A percentile compares a stretch with the other conserved stretches of the same genome.
phyloP scores from a whole-genome alignment of 92 coral and sea anemone species.

The Porites divaricata region DNA sequence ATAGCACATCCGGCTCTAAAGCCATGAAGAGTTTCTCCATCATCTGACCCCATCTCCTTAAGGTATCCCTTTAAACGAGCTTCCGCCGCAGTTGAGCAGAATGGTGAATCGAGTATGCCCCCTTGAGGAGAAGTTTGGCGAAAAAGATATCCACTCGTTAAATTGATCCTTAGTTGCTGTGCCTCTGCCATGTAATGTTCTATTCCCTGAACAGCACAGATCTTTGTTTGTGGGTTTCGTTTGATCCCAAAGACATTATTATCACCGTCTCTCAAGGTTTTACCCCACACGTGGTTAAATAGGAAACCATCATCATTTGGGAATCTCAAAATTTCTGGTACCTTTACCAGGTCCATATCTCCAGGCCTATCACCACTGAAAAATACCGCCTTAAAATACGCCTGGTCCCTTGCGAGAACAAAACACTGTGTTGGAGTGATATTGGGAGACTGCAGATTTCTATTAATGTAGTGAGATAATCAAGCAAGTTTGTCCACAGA shows the following conservation, averaged over 20 bases:
- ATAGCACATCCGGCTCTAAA: constrained; percentile 54
- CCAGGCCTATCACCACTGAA: not conserved
- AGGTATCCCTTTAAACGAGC: constrained; percentile 41
- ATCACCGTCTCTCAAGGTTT: not conserved
- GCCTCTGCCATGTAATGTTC: constrained; percentile 11
- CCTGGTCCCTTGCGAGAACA: not conserved
- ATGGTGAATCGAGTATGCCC: not conserved
- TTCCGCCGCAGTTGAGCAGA: constrained; percentile 39
- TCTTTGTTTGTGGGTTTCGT: not conserved
- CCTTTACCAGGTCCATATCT: constrained; percentile 24
- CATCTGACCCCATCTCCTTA: constrained; percentile 35
- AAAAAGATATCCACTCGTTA: constrained; percentile 35
- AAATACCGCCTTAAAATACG: not conserved
- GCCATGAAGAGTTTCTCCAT: constrained; percentile 50
- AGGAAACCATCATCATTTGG: constrained; percentile 6
- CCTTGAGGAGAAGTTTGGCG: constrained; percentile 45
- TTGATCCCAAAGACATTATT: not conserved
- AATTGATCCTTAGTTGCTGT: not conserved
- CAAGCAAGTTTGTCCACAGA: constrained; percentile 16
- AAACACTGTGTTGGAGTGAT: not conserved
- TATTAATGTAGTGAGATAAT: not conserved
- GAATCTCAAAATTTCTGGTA: constrained; percentile 36
- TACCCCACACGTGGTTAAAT: not conserved
- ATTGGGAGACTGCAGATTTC: not conserved
- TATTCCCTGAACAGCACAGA: not conserved